These are phyloP conservation scores for Drosophila ironensis DNA, from an alignment of 1,140 invertebrate species.

Conservation along the genomic window DNA sequence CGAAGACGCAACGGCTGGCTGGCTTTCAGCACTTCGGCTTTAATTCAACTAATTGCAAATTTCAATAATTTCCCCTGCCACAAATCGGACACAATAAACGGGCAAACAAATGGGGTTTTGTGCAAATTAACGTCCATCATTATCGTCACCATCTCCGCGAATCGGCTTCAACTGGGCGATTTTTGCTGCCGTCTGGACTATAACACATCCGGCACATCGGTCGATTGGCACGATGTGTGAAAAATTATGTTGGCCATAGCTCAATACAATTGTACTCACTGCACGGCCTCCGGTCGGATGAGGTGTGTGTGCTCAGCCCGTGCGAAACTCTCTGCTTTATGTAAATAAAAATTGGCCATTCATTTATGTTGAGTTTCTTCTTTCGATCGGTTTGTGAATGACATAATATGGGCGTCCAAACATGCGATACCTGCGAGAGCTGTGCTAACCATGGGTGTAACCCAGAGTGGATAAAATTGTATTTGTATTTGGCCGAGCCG, in stretches of 20 bases:
- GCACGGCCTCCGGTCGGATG: background rate
- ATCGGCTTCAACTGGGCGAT: constrained; percentile 2
- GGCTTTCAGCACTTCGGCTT: constrained; percentile 35
- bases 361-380: constrained; percentile 40
- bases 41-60: constrained; percentile 68
- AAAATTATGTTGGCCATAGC: constrained; percentile 58
- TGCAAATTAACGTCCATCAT: constrained; percentile 37
- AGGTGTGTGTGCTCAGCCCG: constrained; percentile 1
- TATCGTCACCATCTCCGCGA: constrained; percentile 12
- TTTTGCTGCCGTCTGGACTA: constrained; percentile 22
- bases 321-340: constrained; percentile 43
- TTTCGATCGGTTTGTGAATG: constrained; percentile 35
- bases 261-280: constrained; percentile 42
- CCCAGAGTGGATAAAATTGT: constrained; percentile 3
- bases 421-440: constrained; percentile 10
- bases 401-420: constrained; percentile 45
- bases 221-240: constrained; percentile 50
- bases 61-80: constrained; percentile 69
- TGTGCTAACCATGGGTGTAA: too few species aligned
- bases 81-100: constrained; percentile 45
- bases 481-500: too few species aligned
- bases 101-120: constrained; percentile 51
- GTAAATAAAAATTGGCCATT: constrained; percentile 46
- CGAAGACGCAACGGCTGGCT: constrained; percentile 29
- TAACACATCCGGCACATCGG: constrained; percentile 56